A percentile compares a stretch with the other conserved stretches of the same genome.
These are phyloP conservation scores for Stenichneumon culpator DNA, from an alignment of 2,888 invertebrate genomes.

Conservation along the genomic window DNA sequence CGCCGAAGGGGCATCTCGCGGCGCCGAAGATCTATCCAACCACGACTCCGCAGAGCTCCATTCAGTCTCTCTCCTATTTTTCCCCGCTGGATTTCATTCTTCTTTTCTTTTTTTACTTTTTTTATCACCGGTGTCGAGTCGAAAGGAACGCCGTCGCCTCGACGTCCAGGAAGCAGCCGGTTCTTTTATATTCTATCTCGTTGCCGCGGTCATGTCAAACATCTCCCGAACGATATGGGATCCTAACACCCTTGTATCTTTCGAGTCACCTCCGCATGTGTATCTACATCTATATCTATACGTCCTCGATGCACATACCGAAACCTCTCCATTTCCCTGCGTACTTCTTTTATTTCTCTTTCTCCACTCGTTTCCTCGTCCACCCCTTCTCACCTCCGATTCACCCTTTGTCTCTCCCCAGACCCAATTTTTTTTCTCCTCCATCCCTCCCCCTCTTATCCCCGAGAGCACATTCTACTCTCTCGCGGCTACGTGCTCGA, in stretches of 20 bases:
- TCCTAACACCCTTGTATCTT: slow-evolving; percentile 57
- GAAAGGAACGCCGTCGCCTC: slow-evolving; percentile 7
- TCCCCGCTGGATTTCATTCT: background rate
- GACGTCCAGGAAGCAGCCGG: slow-evolving; percentile 33
- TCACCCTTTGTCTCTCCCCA: slow-evolving; percentile 52
- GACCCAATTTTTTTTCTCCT: slow-evolving; percentile 21
- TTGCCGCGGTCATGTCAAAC: slow-evolving; percentile 56
- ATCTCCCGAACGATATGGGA: slow-evolving; percentile 49
- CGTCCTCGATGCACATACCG: background rate
- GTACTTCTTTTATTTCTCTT: slow-evolving; percentile 50
- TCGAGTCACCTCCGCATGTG: slow-evolving; percentile 6
- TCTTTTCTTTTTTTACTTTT: slow-evolving; percentile 32
- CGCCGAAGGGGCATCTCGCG: background rate
- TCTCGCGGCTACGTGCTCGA: slow-evolving; percentile 54
- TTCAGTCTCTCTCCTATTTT: slow-evolving; percentile 3
- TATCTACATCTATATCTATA: background rate
- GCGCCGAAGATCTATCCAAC: background rate
- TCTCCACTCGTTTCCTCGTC: slow-evolving; percentile 39
- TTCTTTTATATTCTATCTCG: slow-evolving; percentile 49
- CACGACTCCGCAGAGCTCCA: background rate
- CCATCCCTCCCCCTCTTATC: slow-evolving; percentile 11
- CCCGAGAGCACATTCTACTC: slow-evolving; percentile 28
- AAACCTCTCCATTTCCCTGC: slow-evolving; percentile 25
- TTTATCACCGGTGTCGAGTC: slow-evolving; percentile 38
- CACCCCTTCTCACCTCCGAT: slow-evolving; percentile 45